These are phyloP conservation scores for Tenthredo amoena DNA, from an alignment of 2,888 invertebrate genomes.

Conservation along the genomic window DNA sequence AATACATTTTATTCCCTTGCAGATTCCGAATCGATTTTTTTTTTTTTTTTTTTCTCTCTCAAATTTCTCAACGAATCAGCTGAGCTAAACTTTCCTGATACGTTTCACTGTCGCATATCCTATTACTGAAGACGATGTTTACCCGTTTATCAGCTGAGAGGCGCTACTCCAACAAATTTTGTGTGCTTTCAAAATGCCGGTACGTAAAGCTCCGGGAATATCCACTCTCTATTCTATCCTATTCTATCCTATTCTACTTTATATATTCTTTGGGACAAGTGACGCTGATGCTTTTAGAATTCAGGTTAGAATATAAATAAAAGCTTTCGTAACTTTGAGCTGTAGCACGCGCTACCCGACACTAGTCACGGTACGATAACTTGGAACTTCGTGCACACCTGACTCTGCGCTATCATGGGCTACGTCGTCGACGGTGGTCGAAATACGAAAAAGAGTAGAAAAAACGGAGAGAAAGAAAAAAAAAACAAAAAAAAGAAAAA, in stretches of 20 bases:
- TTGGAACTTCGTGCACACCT: conserved; percentile 24
- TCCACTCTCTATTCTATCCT: not conserved
- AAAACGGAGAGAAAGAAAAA: conserved; percentile 18
- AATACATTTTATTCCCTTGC: not conserved
- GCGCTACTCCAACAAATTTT: not conserved
- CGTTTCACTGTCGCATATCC: too few relatives aligned
- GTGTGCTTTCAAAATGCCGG: not conserved
- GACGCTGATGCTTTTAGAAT: conserved; percentile 22
- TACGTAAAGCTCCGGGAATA: not conserved
- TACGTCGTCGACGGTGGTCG: not conserved
- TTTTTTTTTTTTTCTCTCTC: too few relatives aligned
- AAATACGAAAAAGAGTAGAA: conserved; percentile 46
- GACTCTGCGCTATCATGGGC: conserved; percentile 6
- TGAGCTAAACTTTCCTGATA: not conserved
- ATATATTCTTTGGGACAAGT: conserved; percentile 6
- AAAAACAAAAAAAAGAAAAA: conserved; percentile 27
- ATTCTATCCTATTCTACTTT: not conserved
- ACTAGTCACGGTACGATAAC: conserved; percentile 22
- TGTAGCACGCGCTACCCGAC: not conserved
- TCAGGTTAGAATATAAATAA: conserved; percentile 32
- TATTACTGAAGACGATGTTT: too few relatives aligned
- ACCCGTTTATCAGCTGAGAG: not conserved
- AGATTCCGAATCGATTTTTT: not conserved
- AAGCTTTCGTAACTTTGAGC: conserved; percentile 39
- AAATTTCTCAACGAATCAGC: not conserved